phyloP scores from a whole-genome alignment of 2,888 invertebrate genomes.

The Cistogaster globosa region DNA sequence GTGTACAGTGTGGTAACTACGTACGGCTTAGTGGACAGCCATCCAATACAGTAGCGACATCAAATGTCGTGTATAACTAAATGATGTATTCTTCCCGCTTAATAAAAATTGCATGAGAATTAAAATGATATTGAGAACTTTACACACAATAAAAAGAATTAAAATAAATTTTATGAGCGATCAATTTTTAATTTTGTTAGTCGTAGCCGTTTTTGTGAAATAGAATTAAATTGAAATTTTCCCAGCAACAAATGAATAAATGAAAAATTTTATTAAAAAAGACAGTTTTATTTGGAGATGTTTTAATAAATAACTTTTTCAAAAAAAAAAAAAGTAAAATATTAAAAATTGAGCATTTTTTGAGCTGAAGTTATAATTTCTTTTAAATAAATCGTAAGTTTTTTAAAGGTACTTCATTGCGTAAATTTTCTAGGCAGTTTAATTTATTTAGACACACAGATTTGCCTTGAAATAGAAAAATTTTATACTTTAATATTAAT shows the following conservation, averaged over 20 bases:
- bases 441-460: no score
- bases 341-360: no score
- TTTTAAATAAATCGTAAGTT: no score
- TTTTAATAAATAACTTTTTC: no score
- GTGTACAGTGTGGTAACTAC: neutral
- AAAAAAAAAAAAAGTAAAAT: no score
- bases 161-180: constrained; percentile 27
- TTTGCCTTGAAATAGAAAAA: no score
- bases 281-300: no score
- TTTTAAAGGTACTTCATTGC: no score
- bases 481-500: no score
- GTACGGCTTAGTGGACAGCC: constrained; percentile 14
- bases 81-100: constrained; percentile 53
- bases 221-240: constrained; percentile 72
- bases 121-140: constrained; percentile 23
- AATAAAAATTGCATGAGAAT: constrained; percentile 52
- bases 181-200: constrained; percentile 12
- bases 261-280: constrained; percentile 68
- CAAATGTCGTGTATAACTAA: constrained; percentile 67
- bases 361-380: no score
- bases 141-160: neutral
- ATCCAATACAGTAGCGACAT: constrained; percentile 67
- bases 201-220: constrained; percentile 14
- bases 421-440: no score
- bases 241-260: constrained; percentile 46